A percentile compares a stretch with the other conserved stretches of the same genome.
Conservation (phyloP, 1,140 invertebrate species). For the Ostrea edulis region DNA sequence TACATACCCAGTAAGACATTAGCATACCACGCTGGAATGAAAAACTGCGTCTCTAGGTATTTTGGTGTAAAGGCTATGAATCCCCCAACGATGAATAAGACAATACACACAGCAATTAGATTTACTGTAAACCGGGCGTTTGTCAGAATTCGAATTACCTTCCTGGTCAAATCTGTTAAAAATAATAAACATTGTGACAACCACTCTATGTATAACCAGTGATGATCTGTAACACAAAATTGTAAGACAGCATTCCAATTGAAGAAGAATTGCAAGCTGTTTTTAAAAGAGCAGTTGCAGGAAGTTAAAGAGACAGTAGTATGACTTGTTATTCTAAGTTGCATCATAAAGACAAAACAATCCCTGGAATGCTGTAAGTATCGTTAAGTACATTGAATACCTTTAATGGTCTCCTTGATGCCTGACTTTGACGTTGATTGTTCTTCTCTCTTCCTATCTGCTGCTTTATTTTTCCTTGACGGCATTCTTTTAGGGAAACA, state of each 20-base stretch:
- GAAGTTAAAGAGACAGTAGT: too few relatives aligned
- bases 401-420: constrained; percentile 2
- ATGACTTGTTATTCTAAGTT: too few relatives aligned
- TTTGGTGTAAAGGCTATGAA: constrained; percentile 60
- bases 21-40: constrained; percentile 64
- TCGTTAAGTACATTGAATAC: too few relatives aligned
- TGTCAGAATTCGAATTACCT: not conserved
- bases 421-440: not conserved
- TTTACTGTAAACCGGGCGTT: not conserved
- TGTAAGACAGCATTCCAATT: too few relatives aligned
- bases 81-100: constrained; percentile 77
- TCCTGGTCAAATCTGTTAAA: not conserved
- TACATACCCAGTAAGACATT: constrained; percentile 63
- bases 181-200: not conserved
- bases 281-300: too few relatives aligned
- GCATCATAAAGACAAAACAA: too few relatives aligned
- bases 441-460: not conserved
- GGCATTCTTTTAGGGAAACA: constrained; percentile 85
- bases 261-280: too few relatives aligned
- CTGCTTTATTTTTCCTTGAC: not conserved
- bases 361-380: too few relatives aligned
- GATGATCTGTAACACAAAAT: too few relatives aligned
- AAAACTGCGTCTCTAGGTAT: constrained; percentile 65
- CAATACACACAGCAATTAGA: constrained; percentile 88
- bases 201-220: too few relatives aligned